Percentiles rank a stretch among this genome's conserved stretches.
Conservation (phyloP, 1,140 invertebrate genomes). For the Prorops nasuta region DNA sequence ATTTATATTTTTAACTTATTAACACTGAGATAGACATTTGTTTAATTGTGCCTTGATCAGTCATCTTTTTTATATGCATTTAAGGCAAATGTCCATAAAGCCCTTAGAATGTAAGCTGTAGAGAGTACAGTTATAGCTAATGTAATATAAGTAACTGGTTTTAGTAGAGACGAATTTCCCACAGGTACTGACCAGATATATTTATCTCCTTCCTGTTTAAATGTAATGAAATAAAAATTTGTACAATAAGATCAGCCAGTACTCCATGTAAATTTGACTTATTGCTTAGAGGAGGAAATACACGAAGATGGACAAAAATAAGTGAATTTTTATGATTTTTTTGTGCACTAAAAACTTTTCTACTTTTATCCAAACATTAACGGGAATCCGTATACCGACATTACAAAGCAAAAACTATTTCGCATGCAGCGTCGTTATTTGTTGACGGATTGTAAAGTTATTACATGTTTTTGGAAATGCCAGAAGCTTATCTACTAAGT, state of each 20-base stretch:
- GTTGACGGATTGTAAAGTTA: no score
- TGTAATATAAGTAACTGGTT: slow-evolving; percentile 27
- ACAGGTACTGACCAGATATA: slow-evolving; percentile 43
- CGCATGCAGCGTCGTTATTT: no score
- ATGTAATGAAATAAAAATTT: no score
- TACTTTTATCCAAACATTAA: no score
- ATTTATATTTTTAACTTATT: slow-evolving; percentile 15
- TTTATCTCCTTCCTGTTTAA: slow-evolving; percentile 29
- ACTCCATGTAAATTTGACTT: no score
- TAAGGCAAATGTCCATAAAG: slow-evolving; percentile 16
- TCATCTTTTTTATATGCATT: slow-evolving; percentile 12
- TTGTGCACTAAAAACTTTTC: no score
- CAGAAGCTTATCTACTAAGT: no score
- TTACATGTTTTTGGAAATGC: no score
- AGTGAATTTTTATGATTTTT: slow-evolving; percentile 5
- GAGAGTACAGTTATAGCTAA: slow-evolving; percentile 25
- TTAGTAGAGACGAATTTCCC: slow-evolving; percentile 26
- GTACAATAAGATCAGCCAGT: no score
- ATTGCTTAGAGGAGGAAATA: no score
- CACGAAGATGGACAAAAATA: background rate
- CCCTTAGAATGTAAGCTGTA: slow-evolving; percentile 21
- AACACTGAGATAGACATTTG: slow-evolving; percentile 6
- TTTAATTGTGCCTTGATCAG: slow-evolving; percentile 14
- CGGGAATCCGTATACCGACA: no score
- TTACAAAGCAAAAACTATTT: no score